A percentile compares a stretch with the other conserved stretches of the same genome.
These are phyloP conservation scores for Sclerurus mexicanus DNA, from an alignment of 2,113 vertebrate genomes.

Conservation along the genomic window DNA sequence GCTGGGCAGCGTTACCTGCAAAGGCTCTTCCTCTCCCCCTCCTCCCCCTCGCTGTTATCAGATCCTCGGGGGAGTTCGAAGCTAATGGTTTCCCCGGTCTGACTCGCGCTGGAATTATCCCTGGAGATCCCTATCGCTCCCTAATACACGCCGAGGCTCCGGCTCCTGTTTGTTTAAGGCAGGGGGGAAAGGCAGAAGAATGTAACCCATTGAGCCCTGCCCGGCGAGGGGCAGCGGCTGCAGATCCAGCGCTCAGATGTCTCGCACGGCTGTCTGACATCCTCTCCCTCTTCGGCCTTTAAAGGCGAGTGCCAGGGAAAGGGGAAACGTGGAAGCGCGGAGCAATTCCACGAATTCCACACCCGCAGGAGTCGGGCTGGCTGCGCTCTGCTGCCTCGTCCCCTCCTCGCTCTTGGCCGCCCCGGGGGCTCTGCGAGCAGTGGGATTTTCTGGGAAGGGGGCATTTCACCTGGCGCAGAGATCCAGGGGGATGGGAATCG, in stretches of 20 bases:
- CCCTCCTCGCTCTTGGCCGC: fast-evolving
- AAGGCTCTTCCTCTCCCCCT: background rate
- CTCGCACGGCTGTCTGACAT: background rate
- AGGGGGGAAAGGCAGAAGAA: constrained; percentile 17
- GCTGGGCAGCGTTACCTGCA: too few relatives aligned
- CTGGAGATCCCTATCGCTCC: constrained; percentile 12
- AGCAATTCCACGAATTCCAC: background rate
- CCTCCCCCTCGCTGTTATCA: background rate
- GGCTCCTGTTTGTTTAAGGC: background rate
- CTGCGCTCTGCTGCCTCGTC: background rate
- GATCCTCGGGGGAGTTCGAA: background rate
- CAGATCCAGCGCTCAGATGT: constrained; percentile 29
- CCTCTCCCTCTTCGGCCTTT: background rate
- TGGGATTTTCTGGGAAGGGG: background rate
- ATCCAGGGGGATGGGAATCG: fast-evolving
- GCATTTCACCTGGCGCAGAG: background rate
- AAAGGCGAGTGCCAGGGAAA: background rate
- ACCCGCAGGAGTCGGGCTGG: background rate
- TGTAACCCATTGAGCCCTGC: background rate
- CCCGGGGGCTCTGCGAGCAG: background rate
- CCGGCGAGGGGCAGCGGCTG: background rate
- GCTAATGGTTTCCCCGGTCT: background rate
- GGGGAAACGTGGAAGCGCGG: background rate
- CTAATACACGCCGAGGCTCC: constrained; percentile 4
- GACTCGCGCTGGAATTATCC: background rate